Evolutionary conservation across 2,888 invertebrate genomes (phyloP).

Genomic region (Papilio gigon): DNA sequence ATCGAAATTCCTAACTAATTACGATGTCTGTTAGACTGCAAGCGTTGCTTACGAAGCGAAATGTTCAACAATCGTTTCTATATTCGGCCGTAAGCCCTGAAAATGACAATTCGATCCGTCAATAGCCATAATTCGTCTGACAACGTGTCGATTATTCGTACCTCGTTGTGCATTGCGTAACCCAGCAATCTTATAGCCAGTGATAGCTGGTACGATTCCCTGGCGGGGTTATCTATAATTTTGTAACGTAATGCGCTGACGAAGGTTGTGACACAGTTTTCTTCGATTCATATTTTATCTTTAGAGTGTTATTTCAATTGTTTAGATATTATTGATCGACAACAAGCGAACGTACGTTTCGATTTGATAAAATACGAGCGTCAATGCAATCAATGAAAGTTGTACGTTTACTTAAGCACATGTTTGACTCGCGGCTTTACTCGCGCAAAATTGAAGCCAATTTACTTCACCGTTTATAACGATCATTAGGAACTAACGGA

Average conservation of each 20-base stretch:
- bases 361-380: conserved; percentile 24
- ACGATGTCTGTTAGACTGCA: too few species aligned
- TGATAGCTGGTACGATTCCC: conserved; percentile 66
- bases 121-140: not conserved
- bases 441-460: not conserved
- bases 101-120: not conserved
- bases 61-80: too few species aligned
- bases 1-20: too few species aligned
- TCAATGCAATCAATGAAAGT: conserved; percentile 41
- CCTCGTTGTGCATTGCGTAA: conserved; percentile 65
- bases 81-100: not conserved
- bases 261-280: conserved; percentile 80
- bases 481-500: not conserved
- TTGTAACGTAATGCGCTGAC: conserved; percentile 62
- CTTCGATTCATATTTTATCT: conserved; percentile 66
- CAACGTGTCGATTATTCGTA: conserved; percentile 10
- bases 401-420: not conserved
- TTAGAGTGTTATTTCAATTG: conserved; percentile 56
- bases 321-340: conserved; percentile 41
- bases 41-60: too few species aligned
- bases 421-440: not conserved
- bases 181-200: conserved; percentile 60
- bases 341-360: conserved; percentile 31
- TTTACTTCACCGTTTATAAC: not conserved
- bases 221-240: conserved; percentile 70